These are phyloP conservation scores for Laterallus jamaicensis DNA, from an alignment of 2,113 vertebrate genomes.

Conservation along the genomic window DNA sequence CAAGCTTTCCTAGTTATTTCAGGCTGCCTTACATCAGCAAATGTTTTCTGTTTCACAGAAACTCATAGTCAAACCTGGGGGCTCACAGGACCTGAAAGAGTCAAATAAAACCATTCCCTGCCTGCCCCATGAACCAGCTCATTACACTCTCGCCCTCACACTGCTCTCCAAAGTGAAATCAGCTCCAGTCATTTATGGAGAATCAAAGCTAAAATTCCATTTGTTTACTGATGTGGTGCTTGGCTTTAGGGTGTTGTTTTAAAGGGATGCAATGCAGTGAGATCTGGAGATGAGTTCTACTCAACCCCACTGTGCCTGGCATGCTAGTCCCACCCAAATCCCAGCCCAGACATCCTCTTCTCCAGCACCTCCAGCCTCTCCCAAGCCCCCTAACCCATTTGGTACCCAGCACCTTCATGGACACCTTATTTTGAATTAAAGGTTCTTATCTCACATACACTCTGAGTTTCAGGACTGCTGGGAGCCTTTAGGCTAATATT, in stretches of 20 bases:
- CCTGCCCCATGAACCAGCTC: background rate
- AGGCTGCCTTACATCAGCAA: conserved; percentile 12
- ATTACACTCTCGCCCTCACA: background rate
- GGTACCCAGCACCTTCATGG: background rate
- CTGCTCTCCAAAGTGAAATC: background rate
- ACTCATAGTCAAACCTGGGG: background rate
- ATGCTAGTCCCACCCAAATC: background rate
- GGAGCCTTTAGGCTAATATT: background rate
- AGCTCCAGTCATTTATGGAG: background rate
- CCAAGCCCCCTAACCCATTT: background rate
- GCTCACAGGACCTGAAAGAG: background rate
- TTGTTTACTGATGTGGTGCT: background rate
- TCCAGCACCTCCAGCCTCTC: background rate
- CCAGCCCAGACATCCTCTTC: background rate
- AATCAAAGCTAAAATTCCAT: background rate
- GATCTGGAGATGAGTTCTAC: rapidly evolving
- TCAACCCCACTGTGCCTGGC: background rate
- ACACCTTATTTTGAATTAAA: background rate
- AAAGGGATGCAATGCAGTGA: background rate
- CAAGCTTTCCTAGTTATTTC: conserved; percentile 14
- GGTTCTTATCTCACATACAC: background rate
- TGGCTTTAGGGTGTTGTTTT: background rate
- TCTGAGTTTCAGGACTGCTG: background rate
- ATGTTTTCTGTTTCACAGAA: background rate
- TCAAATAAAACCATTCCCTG: background rate